Percentiles rank a stretch among this genome's conserved stretches.
Evolutionary conservation across 2,888 invertebrate species (phyloP).

Genomic region (Heliconius hortense): DNA sequence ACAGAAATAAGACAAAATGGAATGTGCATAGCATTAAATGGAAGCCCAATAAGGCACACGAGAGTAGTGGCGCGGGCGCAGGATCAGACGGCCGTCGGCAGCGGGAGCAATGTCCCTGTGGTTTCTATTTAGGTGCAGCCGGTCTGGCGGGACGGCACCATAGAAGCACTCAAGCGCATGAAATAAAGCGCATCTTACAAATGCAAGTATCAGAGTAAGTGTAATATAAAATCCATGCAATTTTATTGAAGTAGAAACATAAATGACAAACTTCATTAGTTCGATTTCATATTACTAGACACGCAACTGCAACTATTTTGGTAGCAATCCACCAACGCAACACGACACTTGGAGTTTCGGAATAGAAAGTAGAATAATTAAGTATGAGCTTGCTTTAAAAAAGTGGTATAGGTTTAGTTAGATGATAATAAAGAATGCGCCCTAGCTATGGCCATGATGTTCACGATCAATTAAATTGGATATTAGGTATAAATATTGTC

Average conservation of each 20-base stretch:
- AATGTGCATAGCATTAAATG: conserved; percentile 48
- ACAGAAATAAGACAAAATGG: conserved; percentile 40
- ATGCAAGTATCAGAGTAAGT: conserved; percentile 10
- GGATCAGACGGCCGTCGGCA: conserved; percentile 64
- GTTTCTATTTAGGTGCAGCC: conserved; percentile 82
- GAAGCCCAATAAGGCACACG: conserved; percentile 69
- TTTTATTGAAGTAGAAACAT: conserved; percentile 38
- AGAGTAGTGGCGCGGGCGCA: conserved; percentile 58
- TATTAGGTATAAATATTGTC: conserved; percentile 1
- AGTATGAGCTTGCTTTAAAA: background rate
- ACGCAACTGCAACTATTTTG: conserved; percentile 31
- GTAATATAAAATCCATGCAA: conserved; percentile 30
- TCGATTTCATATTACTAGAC: conserved; percentile 22
- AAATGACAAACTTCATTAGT: conserved; percentile 27
- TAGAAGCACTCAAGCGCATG: conserved; percentile 71
- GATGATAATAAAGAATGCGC: background rate
- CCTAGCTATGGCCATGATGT: background rate
- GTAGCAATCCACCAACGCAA: background rate
- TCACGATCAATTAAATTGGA: conserved; percentile 19
- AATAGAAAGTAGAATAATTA: background rate
- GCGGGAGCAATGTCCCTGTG: conserved; percentile 80
- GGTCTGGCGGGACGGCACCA: conserved; percentile 71
- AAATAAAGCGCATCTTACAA: conserved; percentile 60
- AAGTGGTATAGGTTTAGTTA: conserved; percentile 8
- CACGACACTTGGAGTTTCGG: background rate